A percentile compares a stretch with the other conserved stretches of the same genome.
Conservation (phyloP, 2,888 invertebrate genomes). For the Hymenopus coronatus region DNA sequence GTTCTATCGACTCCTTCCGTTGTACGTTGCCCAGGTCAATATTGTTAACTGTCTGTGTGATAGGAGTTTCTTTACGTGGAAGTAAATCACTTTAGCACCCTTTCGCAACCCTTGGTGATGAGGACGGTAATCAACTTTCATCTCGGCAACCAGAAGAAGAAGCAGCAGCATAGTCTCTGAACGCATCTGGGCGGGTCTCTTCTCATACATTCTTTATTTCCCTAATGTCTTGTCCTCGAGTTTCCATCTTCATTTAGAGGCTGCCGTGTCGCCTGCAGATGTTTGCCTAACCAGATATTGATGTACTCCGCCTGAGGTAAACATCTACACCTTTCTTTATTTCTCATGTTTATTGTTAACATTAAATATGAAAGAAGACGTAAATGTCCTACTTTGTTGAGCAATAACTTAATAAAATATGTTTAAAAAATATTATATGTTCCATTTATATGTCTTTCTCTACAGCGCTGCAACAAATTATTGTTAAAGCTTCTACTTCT, state of each 20-base stretch:
- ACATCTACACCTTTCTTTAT: too few relatives aligned
- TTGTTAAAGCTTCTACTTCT: too few relatives aligned
- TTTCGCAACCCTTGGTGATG: neutral
- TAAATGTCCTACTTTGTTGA: too few relatives aligned
- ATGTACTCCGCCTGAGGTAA: neutral
- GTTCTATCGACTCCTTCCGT: neutral
- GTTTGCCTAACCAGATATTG: neutral
- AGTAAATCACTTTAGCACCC: neutral
- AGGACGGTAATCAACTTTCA: neutral
- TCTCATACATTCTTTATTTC: slow-evolving; percentile 19
- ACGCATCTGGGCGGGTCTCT: slow-evolving; percentile 1
- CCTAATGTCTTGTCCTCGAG: neutral
- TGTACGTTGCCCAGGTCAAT: neutral
- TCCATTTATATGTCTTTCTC: too few relatives aligned
- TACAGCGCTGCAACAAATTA: too few relatives aligned
- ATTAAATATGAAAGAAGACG: too few relatives aligned
- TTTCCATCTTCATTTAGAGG: slow-evolving; percentile 1
- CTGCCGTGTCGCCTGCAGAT: neutral
- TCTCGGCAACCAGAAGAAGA: neutral
- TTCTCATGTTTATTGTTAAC: too few relatives aligned
- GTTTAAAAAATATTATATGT: too few relatives aligned
- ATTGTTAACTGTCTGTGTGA: neutral
- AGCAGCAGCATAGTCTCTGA: neutral
- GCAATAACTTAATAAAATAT: too few relatives aligned
- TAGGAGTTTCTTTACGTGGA: neutral